Base-by-base conservation (phyloP, 2,113 vertebrate species). In the Cebidichthys violaceus region DNA sequence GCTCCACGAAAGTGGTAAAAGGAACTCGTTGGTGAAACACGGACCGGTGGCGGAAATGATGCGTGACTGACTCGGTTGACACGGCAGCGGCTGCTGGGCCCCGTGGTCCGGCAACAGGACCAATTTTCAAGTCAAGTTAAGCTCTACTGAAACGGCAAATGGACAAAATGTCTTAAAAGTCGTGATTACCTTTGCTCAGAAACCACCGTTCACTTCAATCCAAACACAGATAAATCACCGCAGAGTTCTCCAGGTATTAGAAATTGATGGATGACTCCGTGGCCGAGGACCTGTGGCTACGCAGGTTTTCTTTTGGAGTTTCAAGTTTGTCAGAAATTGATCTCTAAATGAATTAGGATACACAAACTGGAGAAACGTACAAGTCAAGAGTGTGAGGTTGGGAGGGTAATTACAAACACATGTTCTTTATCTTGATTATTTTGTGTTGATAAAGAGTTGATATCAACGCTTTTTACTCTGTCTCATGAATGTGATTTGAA, bases 81-180 rank as follows among this genome's bases (percentile, higher is more conserved):
- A 18, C 64, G 75, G 31, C 61, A 27, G 59, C 27, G n/a, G 64
- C 72, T 75, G 74, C 68, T 37, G 37, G 83, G 64, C 62, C 62
- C 61, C 20, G n/a, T 20, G 61, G 52, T 80, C 27, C 45, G 24
- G 24, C 43, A 72, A 68, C 69, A 59, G 66, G 66, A 81, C 57
- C 70, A 18, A 75, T 85, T 75, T 83, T 59, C 37, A 75, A 70
- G 50, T 31, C 45, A 82, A 66, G 41, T 74, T 68, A 61, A 80
- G 76, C 76, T 77, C 66, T 78, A 68, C 61, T 70, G 74, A 91
- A 72, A 86, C n/a, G 35, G 70, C 68, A 88, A 91, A 89, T 86
- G 75, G 81, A 82, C 75, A 84, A 64, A 84, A 76, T 82, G 61
- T 87, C 81, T 84, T 71, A 75, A 61, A 61, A 78, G 50, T 69